phyloP scores from a whole-genome alignment of 2,888 invertebrate genomes.

The Drosophila monieri region DNA sequence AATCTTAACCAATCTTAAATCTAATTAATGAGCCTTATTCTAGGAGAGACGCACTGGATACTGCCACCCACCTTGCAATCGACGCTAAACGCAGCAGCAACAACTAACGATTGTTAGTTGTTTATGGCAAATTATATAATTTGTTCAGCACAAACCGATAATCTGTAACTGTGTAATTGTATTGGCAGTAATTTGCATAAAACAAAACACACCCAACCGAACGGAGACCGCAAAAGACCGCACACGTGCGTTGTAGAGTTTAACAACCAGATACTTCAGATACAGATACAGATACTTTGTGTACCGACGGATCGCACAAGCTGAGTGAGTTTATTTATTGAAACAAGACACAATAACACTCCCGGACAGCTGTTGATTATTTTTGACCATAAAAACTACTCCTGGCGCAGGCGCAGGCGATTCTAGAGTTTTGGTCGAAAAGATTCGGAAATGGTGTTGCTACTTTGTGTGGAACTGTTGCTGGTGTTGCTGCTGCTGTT shows the following conservation, averaged over 20 bases:
- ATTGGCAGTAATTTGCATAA: constrained; percentile 42
- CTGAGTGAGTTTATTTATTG: constrained; percentile 2
- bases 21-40: constrained; percentile 10
- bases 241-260: constrained; percentile 40
- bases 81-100: constrained; percentile 30
- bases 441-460: constrained; percentile 11
- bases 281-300: constrained; percentile 3
- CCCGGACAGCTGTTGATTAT: constrained; percentile 62
- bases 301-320: not conserved
- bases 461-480: not conserved
- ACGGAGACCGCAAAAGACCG: constrained; percentile 31
- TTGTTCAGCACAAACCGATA: constrained; percentile 47
- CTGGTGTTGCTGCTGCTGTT: constrained; percentile 26
- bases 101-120: constrained; percentile 44
- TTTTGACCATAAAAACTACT: constrained; percentile 42
- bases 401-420: constrained; percentile 65
- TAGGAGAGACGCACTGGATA: constrained; percentile 12
- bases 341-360: constrained; percentile 3
- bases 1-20: not conserved
- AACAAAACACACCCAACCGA: constrained; percentile 28
- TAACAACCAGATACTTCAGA: not conserved
- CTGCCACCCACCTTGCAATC: constrained; percentile 67
- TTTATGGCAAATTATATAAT: constrained; percentile 61
- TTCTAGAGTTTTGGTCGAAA: constrained; percentile 34
- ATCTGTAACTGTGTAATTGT: constrained; percentile 25